phyloP scores from a whole-genome alignment of 2,888 invertebrate genomes.

The Papilio elwesi region DNA sequence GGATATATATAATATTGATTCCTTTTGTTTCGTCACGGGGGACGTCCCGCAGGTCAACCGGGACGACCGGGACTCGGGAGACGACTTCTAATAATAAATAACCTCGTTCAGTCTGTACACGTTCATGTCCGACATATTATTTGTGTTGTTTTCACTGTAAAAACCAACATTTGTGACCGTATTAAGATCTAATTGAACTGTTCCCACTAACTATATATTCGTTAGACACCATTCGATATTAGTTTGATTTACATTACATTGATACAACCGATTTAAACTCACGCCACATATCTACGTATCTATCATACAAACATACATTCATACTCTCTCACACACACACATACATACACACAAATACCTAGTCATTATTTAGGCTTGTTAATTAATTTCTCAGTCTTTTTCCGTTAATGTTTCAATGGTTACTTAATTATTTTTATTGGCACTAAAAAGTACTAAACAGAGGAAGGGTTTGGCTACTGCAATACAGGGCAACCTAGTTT shows the following conservation, averaged over 20 bases:
- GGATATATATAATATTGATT: not conserved
- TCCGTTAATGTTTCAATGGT: too few relatives aligned
- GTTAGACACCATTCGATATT: not conserved
- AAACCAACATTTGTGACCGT: not conserved
- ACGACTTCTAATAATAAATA: slow-evolving; percentile 1
- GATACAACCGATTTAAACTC: too few relatives aligned
- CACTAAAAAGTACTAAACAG: too few relatives aligned
- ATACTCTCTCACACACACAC: too few relatives aligned
- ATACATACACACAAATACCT: too few relatives aligned
- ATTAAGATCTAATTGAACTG: not conserved
- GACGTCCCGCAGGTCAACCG: slow-evolving; percentile 1
- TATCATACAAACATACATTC: too few relatives aligned
- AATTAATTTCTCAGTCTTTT: too few relatives aligned
- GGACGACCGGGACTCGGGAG: slow-evolving; percentile 7
- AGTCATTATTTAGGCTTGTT: too few relatives aligned
- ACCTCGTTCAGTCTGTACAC: not conserved
- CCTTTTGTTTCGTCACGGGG: not conserved
- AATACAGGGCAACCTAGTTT: too few relatives aligned
- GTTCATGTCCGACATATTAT: not conserved
- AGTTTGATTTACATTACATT: not conserved
- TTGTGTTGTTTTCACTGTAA: not conserved
- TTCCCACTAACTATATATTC: not conserved
- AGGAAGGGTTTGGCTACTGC: too few relatives aligned
- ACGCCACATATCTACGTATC: too few relatives aligned
- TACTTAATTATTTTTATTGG: too few relatives aligned